These are phyloP conservation scores for Melanophora roralis DNA, from an alignment of 2,888 invertebrate species.

Conservation along the genomic window DNA sequence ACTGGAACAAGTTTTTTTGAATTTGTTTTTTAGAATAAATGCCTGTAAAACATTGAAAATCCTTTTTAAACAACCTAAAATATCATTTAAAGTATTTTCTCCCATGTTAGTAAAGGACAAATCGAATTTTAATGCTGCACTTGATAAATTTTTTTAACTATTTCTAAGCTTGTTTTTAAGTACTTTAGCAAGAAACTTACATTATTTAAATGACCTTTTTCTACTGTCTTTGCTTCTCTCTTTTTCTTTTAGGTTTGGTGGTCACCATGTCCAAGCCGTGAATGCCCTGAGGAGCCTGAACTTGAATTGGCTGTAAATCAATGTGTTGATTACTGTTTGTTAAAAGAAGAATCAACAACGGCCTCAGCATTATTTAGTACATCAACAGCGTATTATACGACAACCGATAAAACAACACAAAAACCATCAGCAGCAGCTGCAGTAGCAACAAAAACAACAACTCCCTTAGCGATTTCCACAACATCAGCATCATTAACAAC, in stretches of 20 bases:
- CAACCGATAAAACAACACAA: constrained; percentile 53
- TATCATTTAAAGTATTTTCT: no score
- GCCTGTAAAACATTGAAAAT: no score
- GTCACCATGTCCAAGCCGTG: constrained; percentile 88
- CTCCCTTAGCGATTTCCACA: constrained; percentile 55
- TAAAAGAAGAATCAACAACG: constrained; percentile 73
- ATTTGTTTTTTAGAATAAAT: no score
- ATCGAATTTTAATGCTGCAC: no score
- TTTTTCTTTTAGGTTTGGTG: constrained; percentile 83
- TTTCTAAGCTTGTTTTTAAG: no score
- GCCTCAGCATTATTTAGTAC: constrained; percentile 67
- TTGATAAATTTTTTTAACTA: no score
- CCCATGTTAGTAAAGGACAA: no score
- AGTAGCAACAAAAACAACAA: constrained; percentile 42
- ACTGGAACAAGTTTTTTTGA: no score
- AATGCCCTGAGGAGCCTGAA: constrained; percentile 86
- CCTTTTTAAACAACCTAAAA: no score
- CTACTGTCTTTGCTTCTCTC: neutral
- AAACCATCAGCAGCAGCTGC: no score
- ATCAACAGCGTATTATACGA: constrained; percentile 65
- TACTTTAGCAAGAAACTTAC: no score
- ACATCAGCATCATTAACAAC: constrained; percentile 61
- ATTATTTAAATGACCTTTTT: constrained; percentile 3
- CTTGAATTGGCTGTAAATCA: constrained; percentile 85
- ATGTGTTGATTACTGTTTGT: constrained; percentile 85